Conservation (phyloP, 2,113 vertebrate genomes). For the Podilymbus podiceps region DNA sequence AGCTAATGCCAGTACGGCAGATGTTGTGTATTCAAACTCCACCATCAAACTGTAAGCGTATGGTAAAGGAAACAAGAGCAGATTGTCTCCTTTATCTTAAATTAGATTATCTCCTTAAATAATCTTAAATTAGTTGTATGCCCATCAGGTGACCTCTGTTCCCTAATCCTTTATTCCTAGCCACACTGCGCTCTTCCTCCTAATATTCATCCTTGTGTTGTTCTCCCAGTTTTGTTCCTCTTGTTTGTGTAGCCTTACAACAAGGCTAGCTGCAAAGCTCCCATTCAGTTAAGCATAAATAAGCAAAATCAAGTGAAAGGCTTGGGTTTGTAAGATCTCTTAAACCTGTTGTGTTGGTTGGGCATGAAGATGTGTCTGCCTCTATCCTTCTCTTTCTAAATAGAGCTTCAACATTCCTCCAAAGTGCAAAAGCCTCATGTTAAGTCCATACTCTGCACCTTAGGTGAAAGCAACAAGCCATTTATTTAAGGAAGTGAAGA, state of each 20-base stretch:
- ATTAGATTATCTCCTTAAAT: no score
- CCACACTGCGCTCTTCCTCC: not conserved
- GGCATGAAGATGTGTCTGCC: not conserved
- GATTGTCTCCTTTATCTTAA: conserved; percentile 1
- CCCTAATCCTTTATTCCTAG: not conserved
- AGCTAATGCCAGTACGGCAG: not conserved
- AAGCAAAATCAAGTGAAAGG: not conserved
- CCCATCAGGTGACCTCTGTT: not conserved
- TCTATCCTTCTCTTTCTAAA: not conserved
- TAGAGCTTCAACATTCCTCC: not conserved
- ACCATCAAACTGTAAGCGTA: accelerated
- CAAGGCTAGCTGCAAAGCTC: not conserved
- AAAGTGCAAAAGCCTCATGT: not conserved
- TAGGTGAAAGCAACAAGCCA: not conserved
- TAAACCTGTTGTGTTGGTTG: not conserved
- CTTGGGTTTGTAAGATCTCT: not conserved
- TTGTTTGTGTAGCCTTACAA: not conserved
- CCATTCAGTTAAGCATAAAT: not conserved
- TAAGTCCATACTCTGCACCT: not conserved
- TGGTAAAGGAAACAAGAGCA: not conserved
- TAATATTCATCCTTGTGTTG: not conserved
- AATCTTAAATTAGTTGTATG: not conserved
- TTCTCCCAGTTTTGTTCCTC: not conserved
- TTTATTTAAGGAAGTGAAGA: not conserved
- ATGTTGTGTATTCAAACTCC: not conserved